A percentile compares a stretch with the other conserved stretches of the same genome.
These are phyloP conservation scores for Sialia sialis DNA, from an alignment of 2,113 vertebrate genomes.

Conservation along the genomic window DNA sequence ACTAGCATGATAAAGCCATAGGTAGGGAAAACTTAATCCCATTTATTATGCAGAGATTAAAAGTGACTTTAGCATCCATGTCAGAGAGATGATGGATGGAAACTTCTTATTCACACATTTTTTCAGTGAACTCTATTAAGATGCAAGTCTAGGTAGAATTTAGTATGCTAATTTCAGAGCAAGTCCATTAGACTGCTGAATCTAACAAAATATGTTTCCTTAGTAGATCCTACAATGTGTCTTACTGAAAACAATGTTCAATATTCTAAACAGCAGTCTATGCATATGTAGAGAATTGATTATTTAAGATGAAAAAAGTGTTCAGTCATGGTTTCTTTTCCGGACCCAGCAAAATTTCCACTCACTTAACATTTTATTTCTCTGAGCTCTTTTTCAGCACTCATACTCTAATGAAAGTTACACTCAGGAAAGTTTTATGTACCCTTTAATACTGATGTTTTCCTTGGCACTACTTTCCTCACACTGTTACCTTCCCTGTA, in stretches of 20 bases:
- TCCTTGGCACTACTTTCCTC: not conserved
- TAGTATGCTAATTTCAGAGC: conserved; percentile 16
- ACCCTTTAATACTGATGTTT: not conserved
- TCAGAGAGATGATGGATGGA: conserved; percentile 44
- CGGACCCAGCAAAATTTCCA: not conserved
- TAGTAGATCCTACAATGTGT: not conserved
- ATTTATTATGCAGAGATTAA: conserved; percentile 46
- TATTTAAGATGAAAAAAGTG: not conserved
- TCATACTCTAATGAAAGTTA: not conserved
- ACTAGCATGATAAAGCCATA: not conserved
- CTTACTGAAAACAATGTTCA: not conserved
- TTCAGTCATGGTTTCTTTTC: not conserved
- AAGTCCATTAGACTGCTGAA: not conserved
- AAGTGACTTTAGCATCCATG: conserved; percentile 29
- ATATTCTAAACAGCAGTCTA: not conserved
- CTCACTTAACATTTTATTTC: not conserved
- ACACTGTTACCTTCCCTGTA: not conserved
- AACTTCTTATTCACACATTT: conserved; percentile 30
- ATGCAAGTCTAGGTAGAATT: not conserved
- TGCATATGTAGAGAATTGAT: not conserved
- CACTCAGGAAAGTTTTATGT: not conserved
- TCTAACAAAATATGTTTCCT: not conserved
- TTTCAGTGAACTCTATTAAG: conserved; percentile 30
- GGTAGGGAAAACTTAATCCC: conserved; percentile 20
- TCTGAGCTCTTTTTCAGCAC: not conserved